These are phyloP conservation scores for Metaphire vulgaris DNA, from an alignment of 1,140 invertebrate species.

Conservation along the genomic window DNA sequence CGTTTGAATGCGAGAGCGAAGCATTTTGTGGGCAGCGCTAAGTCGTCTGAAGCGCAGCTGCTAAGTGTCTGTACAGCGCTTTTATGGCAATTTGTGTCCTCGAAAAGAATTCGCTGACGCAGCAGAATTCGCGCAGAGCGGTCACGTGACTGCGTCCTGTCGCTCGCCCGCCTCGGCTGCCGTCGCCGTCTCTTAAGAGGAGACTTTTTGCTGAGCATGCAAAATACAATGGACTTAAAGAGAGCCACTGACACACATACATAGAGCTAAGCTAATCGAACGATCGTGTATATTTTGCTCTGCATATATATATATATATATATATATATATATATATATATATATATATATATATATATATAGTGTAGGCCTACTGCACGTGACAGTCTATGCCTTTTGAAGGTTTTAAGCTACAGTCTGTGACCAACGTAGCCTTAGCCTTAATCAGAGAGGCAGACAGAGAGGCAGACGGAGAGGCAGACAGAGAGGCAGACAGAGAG, in stretches of 20 bases:
- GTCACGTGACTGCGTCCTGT: too few species aligned
- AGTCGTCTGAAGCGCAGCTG: background rate
- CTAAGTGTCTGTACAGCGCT: background rate
- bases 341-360: constrained; percentile 19
- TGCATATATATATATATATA: constrained; percentile 13
- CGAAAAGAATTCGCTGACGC: background rate
- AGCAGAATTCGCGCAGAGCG: too few species aligned
- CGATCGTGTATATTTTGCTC: background rate
- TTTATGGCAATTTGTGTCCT: background rate
- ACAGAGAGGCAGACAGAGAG: constrained; percentile 9
- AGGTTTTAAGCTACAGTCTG: too few species aligned
- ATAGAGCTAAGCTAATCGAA: too few species aligned
- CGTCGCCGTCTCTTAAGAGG: too few species aligned
- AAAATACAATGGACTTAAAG: too few species aligned
- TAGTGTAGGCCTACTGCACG: constrained; percentile 1
- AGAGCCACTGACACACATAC: background rate
- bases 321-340: constrained; percentile 16
- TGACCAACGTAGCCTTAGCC: too few species aligned
- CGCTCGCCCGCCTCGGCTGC: too few species aligned
- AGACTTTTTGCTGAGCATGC: background rate
- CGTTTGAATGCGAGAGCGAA: background rate
- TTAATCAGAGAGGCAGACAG: background rate
- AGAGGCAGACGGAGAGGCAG: background rate
- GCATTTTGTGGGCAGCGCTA: background rate
- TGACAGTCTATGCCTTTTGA: too few species aligned